phyloP scores from a whole-genome alignment of 2,888 invertebrate genomes.

The Shargacucullia verbasci region DNA sequence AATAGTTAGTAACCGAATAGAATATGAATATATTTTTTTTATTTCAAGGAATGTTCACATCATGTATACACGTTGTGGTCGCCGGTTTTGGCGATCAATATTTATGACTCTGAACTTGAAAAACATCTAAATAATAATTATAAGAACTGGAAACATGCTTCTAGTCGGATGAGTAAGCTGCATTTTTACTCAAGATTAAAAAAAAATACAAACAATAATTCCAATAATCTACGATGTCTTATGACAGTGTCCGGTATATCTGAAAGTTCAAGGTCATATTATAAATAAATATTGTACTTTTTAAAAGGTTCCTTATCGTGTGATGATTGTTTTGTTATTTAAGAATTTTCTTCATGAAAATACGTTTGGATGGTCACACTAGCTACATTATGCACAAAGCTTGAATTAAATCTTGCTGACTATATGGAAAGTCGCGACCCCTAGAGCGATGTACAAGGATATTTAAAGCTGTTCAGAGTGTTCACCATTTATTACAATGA shows the following conservation, averaged over 20 bases:
- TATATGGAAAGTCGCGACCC: constrained; percentile 52
- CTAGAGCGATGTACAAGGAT: background rate
- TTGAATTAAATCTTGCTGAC: constrained; percentile 60
- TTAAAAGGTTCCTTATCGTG: constrained; percentile 82
- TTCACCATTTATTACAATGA: constrained; percentile 7
- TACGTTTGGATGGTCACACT: constrained; percentile 71
- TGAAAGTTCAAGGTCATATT: constrained; percentile 67
- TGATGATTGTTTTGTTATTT: constrained; percentile 83
- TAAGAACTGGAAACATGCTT: too few relatives aligned
- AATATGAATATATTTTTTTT: constrained; percentile 74
- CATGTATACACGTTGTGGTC: constrained; percentile 73
- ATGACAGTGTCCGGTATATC: background rate
- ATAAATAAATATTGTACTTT: constrained; percentile 77
- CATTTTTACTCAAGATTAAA: too few relatives aligned
- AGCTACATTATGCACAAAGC: constrained; percentile 66
- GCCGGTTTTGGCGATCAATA: constrained; percentile 63
- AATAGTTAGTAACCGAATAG: constrained; percentile 59
- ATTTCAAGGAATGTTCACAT: constrained; percentile 83
- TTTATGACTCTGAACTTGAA: constrained; percentile 66
- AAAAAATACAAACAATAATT: too few relatives aligned
- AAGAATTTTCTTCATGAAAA: constrained; percentile 69
- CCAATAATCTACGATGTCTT: too few relatives aligned
- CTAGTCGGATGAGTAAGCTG: too few relatives aligned
- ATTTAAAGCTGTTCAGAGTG: background rate
- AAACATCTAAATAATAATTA: constrained; percentile 4